phyloP scores from a whole-genome alignment of 2,888 invertebrate species.

The Tetragonula carbonaria region DNA sequence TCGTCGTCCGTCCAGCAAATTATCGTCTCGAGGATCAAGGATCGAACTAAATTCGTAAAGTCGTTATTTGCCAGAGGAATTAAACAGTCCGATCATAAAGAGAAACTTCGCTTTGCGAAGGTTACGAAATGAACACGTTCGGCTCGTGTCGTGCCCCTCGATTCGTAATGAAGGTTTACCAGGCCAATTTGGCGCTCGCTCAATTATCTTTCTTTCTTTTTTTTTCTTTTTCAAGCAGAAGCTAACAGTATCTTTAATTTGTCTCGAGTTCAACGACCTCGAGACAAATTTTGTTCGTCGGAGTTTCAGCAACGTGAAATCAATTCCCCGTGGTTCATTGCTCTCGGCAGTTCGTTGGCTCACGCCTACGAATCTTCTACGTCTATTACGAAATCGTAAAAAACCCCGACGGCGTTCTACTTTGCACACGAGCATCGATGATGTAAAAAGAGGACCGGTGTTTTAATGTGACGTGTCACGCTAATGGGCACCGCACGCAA shows the following conservation, averaged over 20 bases:
- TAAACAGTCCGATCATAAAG: not conserved
- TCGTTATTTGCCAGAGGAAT: not conserved
- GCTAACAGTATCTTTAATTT: constrained; percentile 6
- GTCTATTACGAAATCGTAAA: constrained; percentile 19
- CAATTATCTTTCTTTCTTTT: not conserved
- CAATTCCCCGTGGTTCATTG: constrained; percentile 48
- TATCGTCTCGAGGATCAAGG: not conserved
- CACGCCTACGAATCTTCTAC: constrained; percentile 31
- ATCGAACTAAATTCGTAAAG: not conserved
- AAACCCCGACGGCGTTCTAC: constrained; percentile 2
- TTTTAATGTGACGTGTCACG: constrained; percentile 47
- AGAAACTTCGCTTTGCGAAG: too few species aligned
- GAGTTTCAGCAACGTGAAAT: constrained; percentile 28
- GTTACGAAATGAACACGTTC: not conserved
- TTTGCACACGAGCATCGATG: constrained; percentile 1
- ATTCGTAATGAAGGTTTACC: not conserved
- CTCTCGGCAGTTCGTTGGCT: constrained; percentile 41
- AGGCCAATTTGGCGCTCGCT: not conserved
- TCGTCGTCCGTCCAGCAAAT: not conserved
- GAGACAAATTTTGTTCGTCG: not conserved
- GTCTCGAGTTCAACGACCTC: constrained; percentile 6
- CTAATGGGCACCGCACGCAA: constrained; percentile 45
- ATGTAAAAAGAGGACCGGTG: constrained; percentile 9
- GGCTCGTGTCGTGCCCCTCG: too few species aligned
- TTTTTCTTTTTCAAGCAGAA: not conserved